Evolutionary conservation across 2,797 vertebrate species (phyloP).

Genomic region (Ciconia nigra): DNA sequence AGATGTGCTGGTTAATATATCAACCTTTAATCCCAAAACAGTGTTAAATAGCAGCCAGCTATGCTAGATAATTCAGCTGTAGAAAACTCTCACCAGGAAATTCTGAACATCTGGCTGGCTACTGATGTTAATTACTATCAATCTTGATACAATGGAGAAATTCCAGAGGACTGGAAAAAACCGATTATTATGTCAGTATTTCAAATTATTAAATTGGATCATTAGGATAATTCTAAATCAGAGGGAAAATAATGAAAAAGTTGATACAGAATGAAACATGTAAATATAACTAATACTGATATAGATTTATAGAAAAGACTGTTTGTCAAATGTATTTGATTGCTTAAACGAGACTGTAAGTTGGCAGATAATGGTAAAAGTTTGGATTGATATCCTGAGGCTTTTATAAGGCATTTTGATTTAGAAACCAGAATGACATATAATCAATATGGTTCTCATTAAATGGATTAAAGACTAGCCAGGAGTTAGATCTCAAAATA

Average conservation of each 20-base stretch:
- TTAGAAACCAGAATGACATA: conserved; percentile 38
- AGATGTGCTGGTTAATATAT: neutral
- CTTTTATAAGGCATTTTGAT: conserved; percentile 36
- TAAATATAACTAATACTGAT: neutral
- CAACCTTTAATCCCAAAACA: neutral
- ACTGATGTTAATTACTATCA: neutral
- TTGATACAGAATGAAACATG: neutral
- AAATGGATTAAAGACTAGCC: conserved; percentile 29
- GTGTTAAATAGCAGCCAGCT: neutral
- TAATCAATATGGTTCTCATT: conserved; percentile 47
- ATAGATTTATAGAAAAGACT: neutral
- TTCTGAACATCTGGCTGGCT: neutral
- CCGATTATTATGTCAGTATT: neutral
- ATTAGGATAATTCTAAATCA: neutral
- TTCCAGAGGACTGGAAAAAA: neutral
- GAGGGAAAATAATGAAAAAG: neutral
- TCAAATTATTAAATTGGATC: neutral
- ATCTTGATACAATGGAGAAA: neutral
- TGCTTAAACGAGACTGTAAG: neutral
- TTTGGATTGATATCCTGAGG: conserved; percentile 20
- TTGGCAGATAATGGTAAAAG: conserved; percentile 23
- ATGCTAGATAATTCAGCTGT: neutral
- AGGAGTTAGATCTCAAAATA: conserved; percentile 14
- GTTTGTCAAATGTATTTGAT: neutral
- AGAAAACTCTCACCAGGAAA: neutral